Evolutionary conservation across 2,888 invertebrate genomes (phyloP), one percentile per base, ranked within the genome.

Genomic region (Furcula furcula): DNA sequence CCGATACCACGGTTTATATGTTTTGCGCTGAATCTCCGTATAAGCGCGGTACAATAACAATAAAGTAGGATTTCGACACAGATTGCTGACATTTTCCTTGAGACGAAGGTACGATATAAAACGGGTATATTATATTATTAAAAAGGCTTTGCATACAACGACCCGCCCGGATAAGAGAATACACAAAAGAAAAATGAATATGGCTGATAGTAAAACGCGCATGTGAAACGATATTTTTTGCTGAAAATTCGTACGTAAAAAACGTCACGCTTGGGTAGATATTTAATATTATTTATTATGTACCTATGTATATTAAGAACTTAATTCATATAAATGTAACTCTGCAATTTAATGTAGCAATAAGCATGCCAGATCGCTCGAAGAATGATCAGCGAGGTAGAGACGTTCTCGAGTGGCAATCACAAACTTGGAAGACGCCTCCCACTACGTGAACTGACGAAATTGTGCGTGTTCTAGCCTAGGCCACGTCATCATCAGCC

Each of bases 41-140:
- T 80, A 81, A 81, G 81, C 76, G 81, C 73, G 76, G 75, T 65
- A 79, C 80, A 79, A 78, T 83, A 84, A 84, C 80, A 82, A 76
- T 83, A 84, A 84, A 85, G 75, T 69, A 75, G 84, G 79, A 80
- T 84, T 84, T 80, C 55, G 68, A 66, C 71, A 64, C 71, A 78
- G 76, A 82, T 82, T 76, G 81, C 83, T 79, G 83, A 84, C 82
- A 82, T 84, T 82, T 68, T 80, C 78, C 75, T 62, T 61, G 72
- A 75, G 75, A 76, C 74, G 72, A 61, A 73, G 74, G 71, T 67
- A 67, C 68, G 68, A 57, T 63, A 73, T 76, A 80, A 77, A 75
- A 68, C 55, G 64, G 46, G 59, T 68, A 65, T 62, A 67, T 72
- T 73, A 64, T 76, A 73, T 82, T 83, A 81, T 81, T 82, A 80